Evolutionary conservation across 2,888 invertebrate genomes (phyloP), one percentile per base, ranked within the genome.

Genomic region (Galeruca laticollis): DNA sequence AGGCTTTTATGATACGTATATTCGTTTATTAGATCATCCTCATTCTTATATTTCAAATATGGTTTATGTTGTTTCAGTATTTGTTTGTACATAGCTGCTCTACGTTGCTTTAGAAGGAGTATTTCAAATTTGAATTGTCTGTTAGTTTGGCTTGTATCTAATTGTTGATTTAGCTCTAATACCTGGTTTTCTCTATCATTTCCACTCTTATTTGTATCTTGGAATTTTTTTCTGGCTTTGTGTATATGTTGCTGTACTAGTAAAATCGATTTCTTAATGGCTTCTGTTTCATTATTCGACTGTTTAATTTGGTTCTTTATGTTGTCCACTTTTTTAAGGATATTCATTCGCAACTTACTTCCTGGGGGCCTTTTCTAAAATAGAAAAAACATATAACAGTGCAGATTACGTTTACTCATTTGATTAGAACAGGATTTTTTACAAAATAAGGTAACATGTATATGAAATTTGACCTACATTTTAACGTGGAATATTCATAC

Each of bases 71-170:
- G 20, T 52, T 52, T 52, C 4, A 52, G 5, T 21, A 52, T n/a
- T 26, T 52, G 52, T 5, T 10, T 26, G 64, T 92, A 88, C 76
- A 92, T 88, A 73, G 87, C 89, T 37, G 90, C 89, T 72, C 91
- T 90, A 35, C 91, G 89, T 82, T 95, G 94, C 76, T 90, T 89
- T 57, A 91, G 88, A 0, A 94, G 88, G 18, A 94, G 79, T 63
- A 87, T 81, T 80, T 90, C 88, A 69, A 90, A 84, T 76, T 89
- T 89, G 60, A 86, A 69, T 40, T 84, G 83, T 47, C 87, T 83
- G 61, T 87, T 85, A 2, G 87, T 86, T 76, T 86, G 84, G 9
- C 78, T 65, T 10, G 80, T 76, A 60, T 86, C 83, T 9, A 80
- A 72, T 64, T 77, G 75, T 11, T 84, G 73, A 43, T 82, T 2